Conservation (phyloP, 2,888 invertebrate genomes). For the Microplitis manilae region DNA sequence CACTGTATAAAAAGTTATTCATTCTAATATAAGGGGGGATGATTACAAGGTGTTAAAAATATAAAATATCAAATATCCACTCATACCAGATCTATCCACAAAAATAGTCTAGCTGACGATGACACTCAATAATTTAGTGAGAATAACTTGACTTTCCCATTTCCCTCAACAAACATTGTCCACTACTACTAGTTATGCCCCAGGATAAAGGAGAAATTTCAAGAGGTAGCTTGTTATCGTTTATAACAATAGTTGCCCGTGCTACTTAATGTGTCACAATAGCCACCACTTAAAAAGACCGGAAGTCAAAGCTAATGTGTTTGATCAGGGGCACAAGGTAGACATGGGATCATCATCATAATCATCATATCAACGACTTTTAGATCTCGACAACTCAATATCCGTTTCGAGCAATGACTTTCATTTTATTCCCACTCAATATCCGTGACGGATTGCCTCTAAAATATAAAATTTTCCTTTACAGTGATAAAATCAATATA, state of each 20-base stretch:
- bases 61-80: constrained; percentile 33
- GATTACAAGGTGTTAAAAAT: not conserved
- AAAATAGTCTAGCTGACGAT: constrained; percentile 40
- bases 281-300: constrained; percentile 59
- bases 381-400: constrained; percentile 29
- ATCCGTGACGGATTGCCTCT: constrained; percentile 17
- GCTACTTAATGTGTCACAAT: constrained; percentile 58
- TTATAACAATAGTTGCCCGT: constrained; percentile 34
- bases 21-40: not conserved
- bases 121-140: constrained; percentile 48
- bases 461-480: not conserved
- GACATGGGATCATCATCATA: constrained; percentile 18
- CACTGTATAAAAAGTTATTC: no score
- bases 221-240: constrained; percentile 23
- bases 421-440: constrained; percentile 1
- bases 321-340: constrained; percentile 62
- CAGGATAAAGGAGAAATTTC: constrained; percentile 24
- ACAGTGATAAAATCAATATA: constrained; percentile 10
- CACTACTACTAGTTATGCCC: no score
- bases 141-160: constrained; percentile 66
- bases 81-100: constrained; percentile 15
- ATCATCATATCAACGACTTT: no score
- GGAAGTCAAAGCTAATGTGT: constrained; percentile 70
- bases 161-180: constrained; percentile 54
- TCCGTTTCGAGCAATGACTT: constrained; percentile 37